Conservation (phyloP, 2,113 vertebrate species). For the Ptychochromis oligacanthus region DNA sequence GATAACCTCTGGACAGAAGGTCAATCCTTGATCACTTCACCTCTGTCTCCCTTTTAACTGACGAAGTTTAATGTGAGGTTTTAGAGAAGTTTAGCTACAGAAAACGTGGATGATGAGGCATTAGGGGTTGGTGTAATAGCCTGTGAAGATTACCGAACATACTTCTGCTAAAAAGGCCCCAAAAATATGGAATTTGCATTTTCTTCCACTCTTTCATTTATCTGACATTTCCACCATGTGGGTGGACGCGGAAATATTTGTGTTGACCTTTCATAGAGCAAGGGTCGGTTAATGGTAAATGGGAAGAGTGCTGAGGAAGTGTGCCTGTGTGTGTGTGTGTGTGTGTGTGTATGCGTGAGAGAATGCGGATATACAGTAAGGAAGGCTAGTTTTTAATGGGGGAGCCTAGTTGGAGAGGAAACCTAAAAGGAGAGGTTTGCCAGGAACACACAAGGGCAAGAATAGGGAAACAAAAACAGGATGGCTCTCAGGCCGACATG, state of each 20-base stretch:
- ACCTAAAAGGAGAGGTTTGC: slow-evolving; percentile 60
- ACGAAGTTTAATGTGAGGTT: slow-evolving; percentile 2
- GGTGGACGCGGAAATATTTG: slow-evolving; percentile 66
- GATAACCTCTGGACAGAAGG: slow-evolving; percentile 21
- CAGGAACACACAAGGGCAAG: slow-evolving; percentile 57
- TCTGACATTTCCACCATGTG: slow-evolving; percentile 39
- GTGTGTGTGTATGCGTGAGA: slow-evolving; percentile 13
- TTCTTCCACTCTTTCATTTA: slow-evolving; percentile 29
- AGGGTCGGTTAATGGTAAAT: slow-evolving; percentile 53
- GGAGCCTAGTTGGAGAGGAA: slow-evolving; percentile 60
- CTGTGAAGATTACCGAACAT: slow-evolving; percentile 46
- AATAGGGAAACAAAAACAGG: slow-evolving; percentile 77
- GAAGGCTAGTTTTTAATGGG: slow-evolving; percentile 39
- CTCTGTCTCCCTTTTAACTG: slow-evolving; percentile 8
- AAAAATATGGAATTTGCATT: slow-evolving; percentile 53
- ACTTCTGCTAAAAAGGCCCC: slow-evolving; percentile 24
- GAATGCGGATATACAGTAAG: slow-evolving; percentile 53
- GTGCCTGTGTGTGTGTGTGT: slow-evolving; percentile 23
- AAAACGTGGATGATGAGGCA: slow-evolving; percentile 43
- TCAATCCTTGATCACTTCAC: slow-evolving; percentile 17
- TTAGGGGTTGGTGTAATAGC: slow-evolving; percentile 26
- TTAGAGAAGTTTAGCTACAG: slow-evolving; percentile 32
- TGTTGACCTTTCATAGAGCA: slow-evolving; percentile 56
- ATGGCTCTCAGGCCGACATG: slow-evolving; percentile 55
- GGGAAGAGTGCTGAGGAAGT: slow-evolving; percentile 64